Conservation (phyloP, 2,113 vertebrate genomes). For the Microcebus tavaratra region DNA sequence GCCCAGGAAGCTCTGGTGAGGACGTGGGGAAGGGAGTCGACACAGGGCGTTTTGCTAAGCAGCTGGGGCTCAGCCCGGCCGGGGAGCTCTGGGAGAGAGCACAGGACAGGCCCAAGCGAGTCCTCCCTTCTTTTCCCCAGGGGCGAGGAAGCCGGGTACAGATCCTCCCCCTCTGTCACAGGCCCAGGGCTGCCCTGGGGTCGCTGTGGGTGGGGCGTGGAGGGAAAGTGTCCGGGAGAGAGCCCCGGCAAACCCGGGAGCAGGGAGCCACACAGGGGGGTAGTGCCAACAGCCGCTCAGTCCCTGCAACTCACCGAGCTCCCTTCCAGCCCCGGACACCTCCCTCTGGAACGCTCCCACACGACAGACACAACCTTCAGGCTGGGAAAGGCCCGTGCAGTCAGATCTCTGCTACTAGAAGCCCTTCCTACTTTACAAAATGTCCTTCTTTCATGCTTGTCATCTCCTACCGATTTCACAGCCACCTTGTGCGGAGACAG, state of each 20-base stretch:
- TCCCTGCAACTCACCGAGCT: too few relatives aligned
- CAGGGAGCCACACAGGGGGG: background rate
- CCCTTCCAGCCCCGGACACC: background rate
- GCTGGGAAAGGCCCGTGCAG: accelerated
- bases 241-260: background rate
- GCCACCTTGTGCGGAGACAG: too few relatives aligned
- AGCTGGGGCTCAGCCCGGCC: background rate
- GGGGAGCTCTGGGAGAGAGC: background rate
- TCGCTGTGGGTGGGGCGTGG: background rate
- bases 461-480: background rate
- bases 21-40: background rate
- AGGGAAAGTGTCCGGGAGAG: background rate
- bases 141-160: background rate
- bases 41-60: background rate
- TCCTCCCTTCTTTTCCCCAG: background rate
- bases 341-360: too few relatives aligned
- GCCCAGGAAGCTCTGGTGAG: background rate
- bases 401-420: background rate
- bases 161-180: background rate
- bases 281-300: background rate
- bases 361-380: background rate
- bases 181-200: background rate
- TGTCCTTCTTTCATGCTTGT: background rate
- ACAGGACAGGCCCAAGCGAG: accelerated
- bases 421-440: background rate